A percentile compares a stretch with the other conserved stretches of the same genome.
These are phyloP conservation scores for Botrylloides violaceus DNA, from an alignment of 23 tunicate species.

Conservation along the genomic window DNA sequence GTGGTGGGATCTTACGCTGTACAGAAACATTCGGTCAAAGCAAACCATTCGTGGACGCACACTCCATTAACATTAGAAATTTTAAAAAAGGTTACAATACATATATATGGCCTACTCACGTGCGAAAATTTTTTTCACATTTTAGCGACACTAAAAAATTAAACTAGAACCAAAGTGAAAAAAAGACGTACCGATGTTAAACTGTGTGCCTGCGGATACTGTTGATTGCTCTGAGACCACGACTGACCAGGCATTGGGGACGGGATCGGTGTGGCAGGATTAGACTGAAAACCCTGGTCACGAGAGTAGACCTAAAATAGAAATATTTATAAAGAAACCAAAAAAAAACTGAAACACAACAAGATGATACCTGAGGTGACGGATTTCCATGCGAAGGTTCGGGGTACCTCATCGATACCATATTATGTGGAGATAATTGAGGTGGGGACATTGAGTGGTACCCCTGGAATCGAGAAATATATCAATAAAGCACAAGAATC, in stretches of 20 bases:
- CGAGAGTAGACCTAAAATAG: not conserved
- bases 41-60: no score
- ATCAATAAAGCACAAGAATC: no score
- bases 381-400: conserved; percentile 19
- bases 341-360: not conserved
- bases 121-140: no score
- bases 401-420: conserved; percentile 4
- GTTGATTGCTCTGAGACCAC: conserved; percentile 5
- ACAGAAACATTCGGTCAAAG: not conserved
- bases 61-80: no score
- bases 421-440: conserved; percentile 10
- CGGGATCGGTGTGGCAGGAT: conserved; percentile 25
- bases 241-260: conserved; percentile 25
- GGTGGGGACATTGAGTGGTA: conserved; percentile 12
- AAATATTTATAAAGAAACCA: not conserved
- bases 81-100: no score
- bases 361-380: conserved; percentile 12
- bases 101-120: no score
- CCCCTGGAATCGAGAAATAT: not conserved
- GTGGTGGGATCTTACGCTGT: conserved; percentile 20
- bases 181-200: not conserved
- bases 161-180: not conserved
- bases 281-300: not conserved
- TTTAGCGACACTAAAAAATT: no score
- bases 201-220: not conserved